These are phyloP conservation scores for Melanaphis sacchari DNA, from an alignment of 1,140 invertebrate genomes.

Conservation along the genomic window DNA sequence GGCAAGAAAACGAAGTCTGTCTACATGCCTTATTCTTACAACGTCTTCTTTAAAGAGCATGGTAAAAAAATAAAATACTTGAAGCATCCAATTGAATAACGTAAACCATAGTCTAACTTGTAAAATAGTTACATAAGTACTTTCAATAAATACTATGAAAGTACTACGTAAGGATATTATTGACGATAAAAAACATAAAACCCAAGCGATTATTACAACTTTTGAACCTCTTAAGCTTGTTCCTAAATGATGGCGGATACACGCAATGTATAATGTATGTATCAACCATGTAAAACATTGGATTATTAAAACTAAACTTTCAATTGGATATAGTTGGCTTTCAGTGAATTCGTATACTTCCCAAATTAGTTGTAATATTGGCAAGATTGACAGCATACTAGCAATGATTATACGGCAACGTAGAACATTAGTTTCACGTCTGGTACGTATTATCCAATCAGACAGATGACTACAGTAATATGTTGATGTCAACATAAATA, in stretches of 20 bases:
- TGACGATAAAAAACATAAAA: slow-evolving; percentile 70
- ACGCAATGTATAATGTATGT: slow-evolving; percentile 77
- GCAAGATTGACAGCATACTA: slow-evolving; percentile 43
- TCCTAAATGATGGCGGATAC: slow-evolving; percentile 66
- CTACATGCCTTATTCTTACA: slow-evolving; percentile 43
- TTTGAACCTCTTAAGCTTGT: slow-evolving; percentile 74
- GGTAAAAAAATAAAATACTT: slow-evolving; percentile 60
- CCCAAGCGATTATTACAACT: slow-evolving; percentile 72
- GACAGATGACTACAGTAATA: slow-evolving; percentile 76
- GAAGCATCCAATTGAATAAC: slow-evolving; percentile 65
- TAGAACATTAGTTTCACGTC: slow-evolving; percentile 69
- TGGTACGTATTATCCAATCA: slow-evolving; percentile 68
- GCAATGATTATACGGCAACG: slow-evolving; percentile 67
- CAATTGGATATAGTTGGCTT: slow-evolving; percentile 66
- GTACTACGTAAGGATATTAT: slow-evolving; percentile 64
- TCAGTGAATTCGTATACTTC: slow-evolving; percentile 58
- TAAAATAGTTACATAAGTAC: slow-evolving; percentile 62
- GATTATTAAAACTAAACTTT: slow-evolving; percentile 74
- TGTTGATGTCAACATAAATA: slow-evolving; percentile 76
- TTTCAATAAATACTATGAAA: slow-evolving; percentile 63
- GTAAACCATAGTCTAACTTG: slow-evolving; percentile 64
- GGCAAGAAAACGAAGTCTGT: slow-evolving; percentile 49
- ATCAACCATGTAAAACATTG: slow-evolving; percentile 79
- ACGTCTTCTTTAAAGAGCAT: slow-evolving; percentile 57
- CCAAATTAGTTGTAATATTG: slow-evolving; percentile 47